Percentiles rank a stretch among this genome's conserved stretches.
phyloP scores from a whole-genome alignment of 2,113 vertebrate species.

The Blennius ocellaris region DNA sequence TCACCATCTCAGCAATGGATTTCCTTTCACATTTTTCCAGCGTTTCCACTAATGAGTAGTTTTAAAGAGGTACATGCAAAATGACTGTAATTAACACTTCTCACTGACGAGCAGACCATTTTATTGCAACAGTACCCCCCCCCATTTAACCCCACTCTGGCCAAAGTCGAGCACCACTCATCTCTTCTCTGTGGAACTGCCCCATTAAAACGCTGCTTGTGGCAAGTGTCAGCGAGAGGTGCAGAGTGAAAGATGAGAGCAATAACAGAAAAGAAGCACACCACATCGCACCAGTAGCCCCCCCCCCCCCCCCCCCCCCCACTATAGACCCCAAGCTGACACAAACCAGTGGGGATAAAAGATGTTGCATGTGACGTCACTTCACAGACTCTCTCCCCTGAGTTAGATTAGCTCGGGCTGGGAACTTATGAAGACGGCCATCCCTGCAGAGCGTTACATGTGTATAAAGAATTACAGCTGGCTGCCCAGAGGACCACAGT shows the following conservation, averaged over 20 bases:
- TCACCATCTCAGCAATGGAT: not conserved
- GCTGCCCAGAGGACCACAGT: constrained; percentile 22
- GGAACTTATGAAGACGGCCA: constrained; percentile 17
- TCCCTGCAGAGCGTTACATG: constrained; percentile 23
- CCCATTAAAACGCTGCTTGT: constrained; percentile 72
- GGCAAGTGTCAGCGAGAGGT: constrained; percentile 66
- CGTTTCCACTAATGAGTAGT: fast-evolving
- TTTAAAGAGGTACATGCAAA: constrained; percentile 4
- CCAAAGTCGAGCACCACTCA: constrained; percentile 47
- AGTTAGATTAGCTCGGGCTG: not conserved
- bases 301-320: not conserved
- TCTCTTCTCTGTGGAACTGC: constrained; percentile 40
- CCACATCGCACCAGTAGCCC: constrained; percentile 39
- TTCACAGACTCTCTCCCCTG: constrained; percentile 22
- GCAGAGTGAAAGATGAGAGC: constrained; percentile 71
- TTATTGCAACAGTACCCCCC: not conserved
- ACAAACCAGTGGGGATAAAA: constrained; percentile 7
- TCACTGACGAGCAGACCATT: not conserved
- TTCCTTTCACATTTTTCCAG: not conserved
- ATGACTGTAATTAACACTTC: constrained; percentile 3
- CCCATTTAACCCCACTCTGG: constrained; percentile 35
- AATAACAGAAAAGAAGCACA: constrained; percentile 68
- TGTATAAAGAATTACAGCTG: constrained; percentile 44
- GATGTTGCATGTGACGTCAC: constrained; percentile 50
- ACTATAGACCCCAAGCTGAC: too few relatives aligned